Conservation (phyloP, 2,888 invertebrate species). For the Mythimna pallens region DNA sequence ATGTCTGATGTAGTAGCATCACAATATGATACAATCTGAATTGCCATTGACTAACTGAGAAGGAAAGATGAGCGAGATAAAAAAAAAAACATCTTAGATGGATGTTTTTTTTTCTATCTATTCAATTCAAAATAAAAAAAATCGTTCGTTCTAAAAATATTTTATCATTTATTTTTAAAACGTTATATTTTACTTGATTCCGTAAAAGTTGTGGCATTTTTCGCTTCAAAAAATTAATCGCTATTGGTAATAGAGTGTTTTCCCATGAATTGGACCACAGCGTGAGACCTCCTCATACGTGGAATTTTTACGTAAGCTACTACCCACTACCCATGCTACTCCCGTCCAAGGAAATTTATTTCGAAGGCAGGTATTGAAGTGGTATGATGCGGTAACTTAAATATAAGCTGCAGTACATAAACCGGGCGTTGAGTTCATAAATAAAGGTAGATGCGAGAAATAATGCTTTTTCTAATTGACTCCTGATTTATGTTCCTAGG, state of each 20-base stretch:
- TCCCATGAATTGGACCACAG: conserved; percentile 60
- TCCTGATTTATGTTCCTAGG: conserved; percentile 11
- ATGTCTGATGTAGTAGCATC: no score
- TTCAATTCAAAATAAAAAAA: background rate
- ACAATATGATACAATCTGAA: background rate
- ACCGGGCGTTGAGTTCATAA: conserved; percentile 36
- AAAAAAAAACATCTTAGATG: no score
- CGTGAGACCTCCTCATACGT: conserved; percentile 82
- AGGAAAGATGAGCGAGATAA: no score
- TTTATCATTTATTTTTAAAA: no score
- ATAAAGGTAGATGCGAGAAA: conserved; percentile 25
- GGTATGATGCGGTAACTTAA: conserved; percentile 71
- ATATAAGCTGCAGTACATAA: conserved; percentile 42
- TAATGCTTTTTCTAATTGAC: conserved; percentile 4
- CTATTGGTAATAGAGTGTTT: background rate
- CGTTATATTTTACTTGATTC: background rate
- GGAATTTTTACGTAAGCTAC: conserved; percentile 87
- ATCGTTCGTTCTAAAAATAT: no score
- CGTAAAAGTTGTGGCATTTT: background rate
- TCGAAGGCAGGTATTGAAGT: conserved; percentile 78
- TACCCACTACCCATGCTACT: conserved; percentile 71
- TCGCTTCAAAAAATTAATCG: no score
- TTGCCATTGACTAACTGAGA: background rate
- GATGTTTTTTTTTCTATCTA: background rate
- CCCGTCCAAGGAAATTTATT: conserved; percentile 83